phyloP scores from a whole-genome alignment of 1,140 invertebrate species.

The Papilio xuthus region DNA sequence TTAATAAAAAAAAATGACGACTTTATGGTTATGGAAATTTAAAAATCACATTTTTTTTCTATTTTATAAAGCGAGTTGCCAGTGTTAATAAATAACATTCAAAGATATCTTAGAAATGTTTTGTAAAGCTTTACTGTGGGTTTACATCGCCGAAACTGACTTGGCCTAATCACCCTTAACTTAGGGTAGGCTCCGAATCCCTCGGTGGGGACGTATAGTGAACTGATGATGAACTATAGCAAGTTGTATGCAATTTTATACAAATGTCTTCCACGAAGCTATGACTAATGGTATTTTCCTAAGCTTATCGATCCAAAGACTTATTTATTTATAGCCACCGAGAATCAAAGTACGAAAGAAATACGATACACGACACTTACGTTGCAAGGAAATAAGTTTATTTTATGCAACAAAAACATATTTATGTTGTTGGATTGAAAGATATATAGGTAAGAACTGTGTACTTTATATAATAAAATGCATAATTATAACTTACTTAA shows the following conservation, averaged over 20 bases:
- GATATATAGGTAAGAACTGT: too few relatives aligned
- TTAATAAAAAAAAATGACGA: neutral
- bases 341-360: neutral
- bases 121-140: too few relatives aligned
- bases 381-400: neutral
- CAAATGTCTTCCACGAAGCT: constrained; percentile 12
- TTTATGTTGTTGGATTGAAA: too few relatives aligned
- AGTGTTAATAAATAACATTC: too few relatives aligned
- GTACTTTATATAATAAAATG: too few relatives aligned
- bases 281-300: constrained; percentile 17
- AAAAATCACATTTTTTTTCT: neutral
- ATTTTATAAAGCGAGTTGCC: neutral
- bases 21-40: neutral
- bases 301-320: constrained; percentile 8
- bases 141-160: too few relatives aligned
- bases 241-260: constrained; percentile 4
- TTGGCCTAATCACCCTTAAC: too few relatives aligned
- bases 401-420: neutral
- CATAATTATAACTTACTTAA: too few relatives aligned
- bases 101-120: too few relatives aligned
- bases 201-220: too few relatives aligned
- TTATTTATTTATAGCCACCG: constrained; percentile 6
- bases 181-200: too few relatives aligned
- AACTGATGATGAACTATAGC: neutral
- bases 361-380: neutral